These are phyloP conservation scores for Phallusia fumigata DNA, from an alignment of 23 tunicate genomes.

Conservation along the genomic window DNA sequence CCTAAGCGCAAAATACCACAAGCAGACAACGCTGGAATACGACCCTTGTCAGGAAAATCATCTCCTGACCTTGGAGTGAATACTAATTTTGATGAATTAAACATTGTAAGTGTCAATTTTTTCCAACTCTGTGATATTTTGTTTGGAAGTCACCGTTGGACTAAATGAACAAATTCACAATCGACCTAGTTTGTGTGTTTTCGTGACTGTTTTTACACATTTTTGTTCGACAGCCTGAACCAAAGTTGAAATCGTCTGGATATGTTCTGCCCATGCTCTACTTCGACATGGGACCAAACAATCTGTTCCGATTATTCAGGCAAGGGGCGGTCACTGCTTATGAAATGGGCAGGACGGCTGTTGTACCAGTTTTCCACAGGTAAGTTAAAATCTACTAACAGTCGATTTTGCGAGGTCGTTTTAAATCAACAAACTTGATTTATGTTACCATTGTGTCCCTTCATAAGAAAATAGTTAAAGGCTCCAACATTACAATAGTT, in stretches of 20 bases:
- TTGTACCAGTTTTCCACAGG: constrained; percentile 99
- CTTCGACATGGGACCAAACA: constrained; percentile 99
- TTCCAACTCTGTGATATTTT: too few relatives aligned
- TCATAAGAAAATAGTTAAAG: too few relatives aligned
- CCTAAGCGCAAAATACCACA: background rate
- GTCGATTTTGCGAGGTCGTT: too few relatives aligned
- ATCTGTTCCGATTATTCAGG: constrained; percentile 87
- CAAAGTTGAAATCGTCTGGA: constrained; percentile 70
- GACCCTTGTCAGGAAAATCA: constrained; percentile 25
- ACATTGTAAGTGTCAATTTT: constrained; percentile 57
- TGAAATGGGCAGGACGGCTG: constrained; percentile 93
- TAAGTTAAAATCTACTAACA: constrained; percentile 6
- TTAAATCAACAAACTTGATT: too few relatives aligned
- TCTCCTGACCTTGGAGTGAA: constrained; percentile 87
- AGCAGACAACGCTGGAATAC: constrained; percentile 14
- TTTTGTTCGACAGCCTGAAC: constrained; percentile 62
- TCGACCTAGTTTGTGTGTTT: too few relatives aligned
- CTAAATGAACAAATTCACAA: too few relatives aligned
- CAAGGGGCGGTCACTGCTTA: constrained; percentile 98
- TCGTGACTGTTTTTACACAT: too few relatives aligned
- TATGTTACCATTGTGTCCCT: too few relatives aligned
- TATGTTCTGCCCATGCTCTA: constrained; percentile 97
- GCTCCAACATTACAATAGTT: too few relatives aligned
- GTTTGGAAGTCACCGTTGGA: too few relatives aligned
- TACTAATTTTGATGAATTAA: constrained; percentile 58